Conservation (phyloP, 2,113 vertebrate genomes). For the Otocyon megalotis region DNA sequence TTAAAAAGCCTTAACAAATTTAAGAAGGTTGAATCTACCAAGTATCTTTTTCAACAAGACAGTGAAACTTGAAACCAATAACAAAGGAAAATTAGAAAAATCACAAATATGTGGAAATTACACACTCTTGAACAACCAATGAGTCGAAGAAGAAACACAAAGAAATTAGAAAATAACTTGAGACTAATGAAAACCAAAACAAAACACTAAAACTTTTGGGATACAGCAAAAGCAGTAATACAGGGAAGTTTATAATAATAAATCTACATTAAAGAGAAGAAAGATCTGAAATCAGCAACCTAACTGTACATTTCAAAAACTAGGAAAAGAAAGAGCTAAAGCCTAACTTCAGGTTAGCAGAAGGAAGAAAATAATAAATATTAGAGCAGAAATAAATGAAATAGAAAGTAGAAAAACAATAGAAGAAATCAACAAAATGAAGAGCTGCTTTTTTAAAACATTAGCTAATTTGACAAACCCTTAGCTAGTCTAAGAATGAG, state of each 20-base stretch:
- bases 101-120: neutral
- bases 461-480: neutral
- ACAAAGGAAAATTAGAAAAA: neutral
- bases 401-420: neutral
- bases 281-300: neutral
- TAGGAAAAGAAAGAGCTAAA: neutral
- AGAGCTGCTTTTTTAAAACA: neutral
- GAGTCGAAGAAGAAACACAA: neutral
- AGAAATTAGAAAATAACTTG: slow-evolving; percentile 9
- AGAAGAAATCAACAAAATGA: neutral
- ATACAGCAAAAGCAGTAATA: neutral
- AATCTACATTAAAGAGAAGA: neutral
- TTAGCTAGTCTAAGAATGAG: neutral
- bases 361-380: slow-evolving; percentile 12
- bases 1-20: neutral
- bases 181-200: neutral
- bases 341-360: neutral
- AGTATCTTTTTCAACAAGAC: neutral
- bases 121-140: neutral
- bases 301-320: neutral
- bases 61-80: neutral
- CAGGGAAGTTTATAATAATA: neutral
- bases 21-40: neutral
- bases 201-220: neutral
- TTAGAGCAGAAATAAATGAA: neutral